Evolutionary conservation across 2,888 invertebrate genomes (phyloP).

Genomic region (Tortricodes alternella): DNA sequence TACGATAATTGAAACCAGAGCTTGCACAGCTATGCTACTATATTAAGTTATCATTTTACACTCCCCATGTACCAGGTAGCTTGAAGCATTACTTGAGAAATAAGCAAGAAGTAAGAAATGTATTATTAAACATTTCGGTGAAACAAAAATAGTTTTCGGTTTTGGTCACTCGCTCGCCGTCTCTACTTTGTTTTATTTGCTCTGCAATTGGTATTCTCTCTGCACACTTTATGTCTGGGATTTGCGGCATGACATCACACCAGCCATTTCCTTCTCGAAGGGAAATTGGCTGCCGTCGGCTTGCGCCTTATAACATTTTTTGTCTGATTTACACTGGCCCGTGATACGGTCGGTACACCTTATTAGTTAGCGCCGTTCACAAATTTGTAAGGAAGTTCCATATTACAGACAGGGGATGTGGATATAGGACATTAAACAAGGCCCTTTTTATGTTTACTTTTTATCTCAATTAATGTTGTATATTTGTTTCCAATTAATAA

Average conservation of each 20-base stretch:
- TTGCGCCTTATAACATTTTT: slow-evolving; percentile 35
- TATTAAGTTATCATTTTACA: background rate
- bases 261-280: slow-evolving; percentile 42
- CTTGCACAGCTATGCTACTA: background rate
- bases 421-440: background rate
- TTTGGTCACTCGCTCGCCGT: background rate
- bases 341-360: slow-evolving; percentile 20
- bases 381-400: background rate
- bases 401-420: background rate
- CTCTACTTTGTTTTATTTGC: slow-evolving; percentile 21
- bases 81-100: no score
- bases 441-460: no score
- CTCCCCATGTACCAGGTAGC: background rate
- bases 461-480: no score
- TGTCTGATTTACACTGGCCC: slow-evolving; percentile 35
- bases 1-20: slow-evolving; percentile 1
- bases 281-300: slow-evolving; percentile 44
- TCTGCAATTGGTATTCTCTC: slow-evolving; percentile 42
- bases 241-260: slow-evolving; percentile 42
- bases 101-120: no score
- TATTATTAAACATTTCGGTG: background rate
- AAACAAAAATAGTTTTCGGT: background rate
- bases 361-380: slow-evolving; percentile 5
- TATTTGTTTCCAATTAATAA: no score
- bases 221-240: slow-evolving; percentile 38